Conservation (phyloP, 2,888 invertebrate genomes). For the Cerastis leucographa region DNA sequence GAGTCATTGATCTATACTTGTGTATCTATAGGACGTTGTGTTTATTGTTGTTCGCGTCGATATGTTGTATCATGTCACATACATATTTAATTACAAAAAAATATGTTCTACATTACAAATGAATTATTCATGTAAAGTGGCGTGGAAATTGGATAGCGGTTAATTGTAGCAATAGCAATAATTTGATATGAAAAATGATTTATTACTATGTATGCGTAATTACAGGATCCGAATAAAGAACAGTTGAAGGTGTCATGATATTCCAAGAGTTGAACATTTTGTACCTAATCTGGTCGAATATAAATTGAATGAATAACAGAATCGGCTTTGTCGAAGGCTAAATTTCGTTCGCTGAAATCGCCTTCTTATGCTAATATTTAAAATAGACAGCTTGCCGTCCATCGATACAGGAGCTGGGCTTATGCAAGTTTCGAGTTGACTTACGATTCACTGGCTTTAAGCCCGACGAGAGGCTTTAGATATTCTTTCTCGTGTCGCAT, state of each 20-base stretch:
- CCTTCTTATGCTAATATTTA: constrained; percentile 68
- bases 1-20: constrained; percentile 12
- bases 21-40: neutral
- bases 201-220: neutral
- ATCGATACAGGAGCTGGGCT: constrained; percentile 62
- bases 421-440: constrained; percentile 60
- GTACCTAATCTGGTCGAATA: constrained; percentile 46
- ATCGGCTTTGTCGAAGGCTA: constrained; percentile 59
- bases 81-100: constrained; percentile 39
- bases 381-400: constrained; percentile 62
- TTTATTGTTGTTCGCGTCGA: constrained; percentile 18
- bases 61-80: constrained; percentile 22
- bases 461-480: constrained; percentile 42
- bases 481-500: constrained; percentile 49
- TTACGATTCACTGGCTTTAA: constrained; percentile 52
- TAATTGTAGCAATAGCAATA: constrained; percentile 6
- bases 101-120: constrained; percentile 22
- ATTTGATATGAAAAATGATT: constrained; percentile 25
- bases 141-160: constrained; percentile 24
- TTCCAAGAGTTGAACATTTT: constrained; percentile 33
- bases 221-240: constrained; percentile 3
- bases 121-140: constrained; percentile 23
- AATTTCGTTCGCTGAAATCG: constrained; percentile 64
- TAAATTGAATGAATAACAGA: constrained; percentile 64
- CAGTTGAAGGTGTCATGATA: constrained; percentile 35